A percentile compares a stretch with the other conserved stretches of the same genome.
Evolutionary conservation across 1,140 invertebrate species (phyloP).

Genomic region (Dendroctonus ponderosae): DNA sequence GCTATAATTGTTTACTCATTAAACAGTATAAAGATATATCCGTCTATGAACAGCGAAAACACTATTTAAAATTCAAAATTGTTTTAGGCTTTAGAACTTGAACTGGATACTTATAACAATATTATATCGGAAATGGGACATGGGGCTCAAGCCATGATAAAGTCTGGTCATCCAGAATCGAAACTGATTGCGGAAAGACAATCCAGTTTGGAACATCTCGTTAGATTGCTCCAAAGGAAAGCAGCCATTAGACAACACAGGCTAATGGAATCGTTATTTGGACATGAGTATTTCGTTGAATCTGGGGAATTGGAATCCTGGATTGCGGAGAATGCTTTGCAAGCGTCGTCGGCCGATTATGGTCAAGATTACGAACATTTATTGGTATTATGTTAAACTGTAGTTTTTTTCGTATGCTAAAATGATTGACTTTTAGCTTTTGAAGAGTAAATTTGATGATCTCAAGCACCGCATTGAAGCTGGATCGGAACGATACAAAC

Average conservation of each 20-base stretch:
- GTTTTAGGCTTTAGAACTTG: constrained; percentile 79
- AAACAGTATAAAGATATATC: no score
- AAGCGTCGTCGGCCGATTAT: constrained; percentile 91
- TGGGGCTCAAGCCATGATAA: constrained; percentile 76
- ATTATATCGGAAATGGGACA: constrained; percentile 92
- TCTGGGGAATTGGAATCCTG: constrained; percentile 88
- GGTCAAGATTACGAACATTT: constrained; percentile 97
- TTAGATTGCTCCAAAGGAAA: constrained; percentile 77
- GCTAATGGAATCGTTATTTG: constrained; percentile 86
- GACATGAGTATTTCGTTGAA: constrained; percentile 92
- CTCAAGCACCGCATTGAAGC: constrained; percentile 89
- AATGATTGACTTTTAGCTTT: constrained; percentile 57
- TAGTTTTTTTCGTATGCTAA: constrained; percentile 4
- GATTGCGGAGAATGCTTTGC: constrained; percentile 91
- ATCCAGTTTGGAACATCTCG: constrained; percentile 71
- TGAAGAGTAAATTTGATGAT: constrained; percentile 94
- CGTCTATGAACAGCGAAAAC: no score
- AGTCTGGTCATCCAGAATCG: constrained; percentile 73
- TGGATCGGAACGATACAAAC: constrained; percentile 88
- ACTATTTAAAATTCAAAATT: constrained; percentile 8
- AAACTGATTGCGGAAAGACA: constrained; percentile 78
- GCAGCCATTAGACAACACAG: constrained; percentile 77
- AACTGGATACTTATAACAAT: constrained; percentile 90
- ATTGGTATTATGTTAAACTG: constrained; percentile 57
- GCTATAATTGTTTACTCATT: no score